Conservation (phyloP, 92 coral and sea anemone species). For the Palythoa grandiflora region DNA sequence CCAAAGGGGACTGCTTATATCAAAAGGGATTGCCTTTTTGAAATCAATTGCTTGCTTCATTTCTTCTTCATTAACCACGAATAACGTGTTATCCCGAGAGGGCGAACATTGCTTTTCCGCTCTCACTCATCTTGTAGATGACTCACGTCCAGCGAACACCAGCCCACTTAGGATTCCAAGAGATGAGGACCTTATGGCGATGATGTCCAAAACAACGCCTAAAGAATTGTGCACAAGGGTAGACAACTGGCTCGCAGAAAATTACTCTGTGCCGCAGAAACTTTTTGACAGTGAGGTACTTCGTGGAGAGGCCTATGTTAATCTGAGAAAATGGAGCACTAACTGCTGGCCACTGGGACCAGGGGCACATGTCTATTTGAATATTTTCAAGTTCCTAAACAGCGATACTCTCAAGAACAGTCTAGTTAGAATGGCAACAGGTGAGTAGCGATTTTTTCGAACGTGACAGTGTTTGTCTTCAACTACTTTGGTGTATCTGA, state of each 20-base stretch:
- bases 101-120: conserved; percentile 48
- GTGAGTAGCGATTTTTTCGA: not conserved
- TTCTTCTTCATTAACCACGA: not conserved
- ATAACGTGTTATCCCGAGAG: conserved; percentile 33
- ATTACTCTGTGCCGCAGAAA: conserved; percentile 13
- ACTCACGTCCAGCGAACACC: not conserved
- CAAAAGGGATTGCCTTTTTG: not conserved
- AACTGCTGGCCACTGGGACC: conserved; percentile 29
- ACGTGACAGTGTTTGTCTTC: not conserved
- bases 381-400: conserved; percentile 16
- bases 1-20: not conserved
- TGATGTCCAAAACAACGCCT: conserved; percentile 36
- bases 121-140: conserved; percentile 46
- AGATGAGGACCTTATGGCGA: conserved; percentile 9
- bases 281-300: conserved; percentile 25
- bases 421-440: not conserved
- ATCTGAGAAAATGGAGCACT: conserved; percentile 20
- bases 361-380: not conserved
- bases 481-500: not conserved
- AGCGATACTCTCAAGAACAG: not conserved
- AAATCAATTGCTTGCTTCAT: not conserved
- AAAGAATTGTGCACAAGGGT: conserved; percentile 2
- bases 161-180: not conserved
- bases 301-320: conserved; percentile 16
- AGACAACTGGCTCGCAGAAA: conserved; percentile 24